A percentile compares a stretch with the other conserved stretches of the same genome.
phyloP scores from a whole-genome alignment of 2,888 invertebrate species.

The Germaria angustata region DNA sequence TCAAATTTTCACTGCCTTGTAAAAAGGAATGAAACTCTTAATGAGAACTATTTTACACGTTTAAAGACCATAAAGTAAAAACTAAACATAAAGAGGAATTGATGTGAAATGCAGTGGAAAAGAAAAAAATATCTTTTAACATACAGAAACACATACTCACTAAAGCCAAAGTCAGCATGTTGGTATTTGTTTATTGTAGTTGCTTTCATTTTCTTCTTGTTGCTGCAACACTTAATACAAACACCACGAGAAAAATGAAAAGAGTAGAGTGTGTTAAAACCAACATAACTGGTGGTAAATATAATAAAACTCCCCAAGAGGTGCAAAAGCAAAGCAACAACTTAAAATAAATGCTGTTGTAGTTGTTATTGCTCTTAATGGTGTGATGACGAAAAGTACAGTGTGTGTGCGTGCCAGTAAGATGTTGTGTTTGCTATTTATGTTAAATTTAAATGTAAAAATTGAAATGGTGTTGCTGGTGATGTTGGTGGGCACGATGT shows the following conservation, averaged over 20 bases:
- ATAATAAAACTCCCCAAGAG: conserved; percentile 41
- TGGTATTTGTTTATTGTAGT: background rate
- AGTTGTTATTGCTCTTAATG: conserved; percentile 10
- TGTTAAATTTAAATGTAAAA: conserved; percentile 45
- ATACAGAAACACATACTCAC: background rate
- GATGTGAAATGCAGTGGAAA: too few species aligned
- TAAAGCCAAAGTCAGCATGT: conserved; percentile 15
- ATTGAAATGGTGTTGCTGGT: conserved; percentile 3
- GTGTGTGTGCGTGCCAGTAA: background rate
- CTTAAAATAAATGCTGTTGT: conserved; percentile 12
- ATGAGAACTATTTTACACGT: background rate
- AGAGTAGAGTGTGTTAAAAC: conserved; percentile 42
- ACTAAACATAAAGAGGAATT: too few species aligned
- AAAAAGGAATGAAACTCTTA: background rate
- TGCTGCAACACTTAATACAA: conserved; percentile 2
- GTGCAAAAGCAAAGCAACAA: conserved; percentile 24
- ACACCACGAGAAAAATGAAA: background rate
- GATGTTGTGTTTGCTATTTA: conserved; percentile 16
- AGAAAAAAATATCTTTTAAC: background rate
- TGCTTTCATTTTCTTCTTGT: background rate
- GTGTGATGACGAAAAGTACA: background rate
- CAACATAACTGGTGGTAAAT: conserved; percentile 45
- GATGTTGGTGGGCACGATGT: background rate
- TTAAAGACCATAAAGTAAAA: conserved; percentile 51
- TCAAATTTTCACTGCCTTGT: background rate